Percentiles rank a stretch among this genome's conserved stretches.
These are phyloP conservation scores for Aphelocoma californica DNA, from an alignment of 2,797 vertebrate genomes.

Conservation along the genomic window DNA sequence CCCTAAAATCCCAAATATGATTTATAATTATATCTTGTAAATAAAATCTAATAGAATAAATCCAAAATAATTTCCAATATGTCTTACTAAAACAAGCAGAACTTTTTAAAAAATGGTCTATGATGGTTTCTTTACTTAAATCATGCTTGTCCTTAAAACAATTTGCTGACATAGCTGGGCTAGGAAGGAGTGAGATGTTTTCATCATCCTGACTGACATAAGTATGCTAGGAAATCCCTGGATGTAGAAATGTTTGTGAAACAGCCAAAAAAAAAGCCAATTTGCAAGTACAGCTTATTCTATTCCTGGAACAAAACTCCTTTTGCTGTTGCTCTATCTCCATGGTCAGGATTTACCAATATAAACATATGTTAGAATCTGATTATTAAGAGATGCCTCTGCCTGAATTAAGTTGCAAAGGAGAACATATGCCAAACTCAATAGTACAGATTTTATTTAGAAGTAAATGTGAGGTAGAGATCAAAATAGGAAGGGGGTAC, in stretches of 20 bases:
- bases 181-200: not conserved
- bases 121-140: not conserved
- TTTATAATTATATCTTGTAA: not conserved
- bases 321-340: not conserved
- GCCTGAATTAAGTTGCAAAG: not conserved
- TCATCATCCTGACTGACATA: not conserved
- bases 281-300: not conserved
- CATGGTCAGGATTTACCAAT: not conserved
- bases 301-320: not conserved
- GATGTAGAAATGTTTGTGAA: not conserved
- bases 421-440: not conserved
- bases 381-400: not conserved
- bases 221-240: conserved; percentile 8
- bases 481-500: not conserved
- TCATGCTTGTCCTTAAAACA: not conserved
- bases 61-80: not conserved
- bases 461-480: not conserved
- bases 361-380: not conserved
- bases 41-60: not conserved
- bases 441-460: not conserved
- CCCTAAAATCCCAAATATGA: not conserved
- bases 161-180: not conserved
- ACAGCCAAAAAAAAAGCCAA: not conserved
- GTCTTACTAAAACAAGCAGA: not conserved
- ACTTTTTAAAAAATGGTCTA: not conserved